phyloP scores from a whole-genome alignment of 2,797 vertebrate species.

The Betta splendens region DNA sequence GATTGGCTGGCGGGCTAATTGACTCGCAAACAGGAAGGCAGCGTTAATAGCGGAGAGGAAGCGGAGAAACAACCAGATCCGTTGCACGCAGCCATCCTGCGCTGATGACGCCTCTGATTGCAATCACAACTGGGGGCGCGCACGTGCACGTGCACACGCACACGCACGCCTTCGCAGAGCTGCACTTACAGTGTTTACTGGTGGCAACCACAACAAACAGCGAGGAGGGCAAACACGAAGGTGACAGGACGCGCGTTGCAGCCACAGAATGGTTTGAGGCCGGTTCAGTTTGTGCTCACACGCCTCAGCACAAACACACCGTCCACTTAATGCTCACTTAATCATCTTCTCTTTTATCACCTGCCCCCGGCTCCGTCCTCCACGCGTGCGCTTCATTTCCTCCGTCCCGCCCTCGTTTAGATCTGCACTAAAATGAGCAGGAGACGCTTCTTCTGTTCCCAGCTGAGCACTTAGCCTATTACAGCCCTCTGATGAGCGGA shows the following conservation, averaged over 20 bases:
- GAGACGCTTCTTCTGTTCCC: slow-evolving; percentile 21
- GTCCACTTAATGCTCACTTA: too few relatives aligned
- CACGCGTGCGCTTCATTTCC: slow-evolving; percentile 2
- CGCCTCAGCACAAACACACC: too few relatives aligned
- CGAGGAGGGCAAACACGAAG: not conserved
- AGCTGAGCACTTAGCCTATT: slow-evolving; percentile 36
- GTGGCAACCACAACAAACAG: slow-evolving; percentile 11
- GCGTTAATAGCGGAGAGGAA: slow-evolving; percentile 42
- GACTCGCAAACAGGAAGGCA: slow-evolving; percentile 52
- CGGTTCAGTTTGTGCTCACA: not conserved
- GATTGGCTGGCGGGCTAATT: slow-evolving; percentile 47
- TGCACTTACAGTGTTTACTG: not conserved
- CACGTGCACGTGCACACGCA: slow-evolving; percentile 8
- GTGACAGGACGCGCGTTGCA: not conserved
- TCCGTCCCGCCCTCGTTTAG: slow-evolving; percentile 2
- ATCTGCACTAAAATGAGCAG: slow-evolving; percentile 15
- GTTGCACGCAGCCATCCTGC: slow-evolving; percentile 43
- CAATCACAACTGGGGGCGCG: slow-evolving; percentile 69
- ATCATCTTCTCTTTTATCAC: not conserved
- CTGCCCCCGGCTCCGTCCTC: not conserved
- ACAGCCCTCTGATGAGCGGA: slow-evolving; percentile 43
- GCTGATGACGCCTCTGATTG: slow-evolving; percentile 74
- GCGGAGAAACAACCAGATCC: slow-evolving; percentile 49
- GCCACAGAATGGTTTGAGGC: not conserved
- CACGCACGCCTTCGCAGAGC: slow-evolving; percentile 15